Conservation (phyloP, 2,888 invertebrate species). For the Troides oblongomaculatus region DNA sequence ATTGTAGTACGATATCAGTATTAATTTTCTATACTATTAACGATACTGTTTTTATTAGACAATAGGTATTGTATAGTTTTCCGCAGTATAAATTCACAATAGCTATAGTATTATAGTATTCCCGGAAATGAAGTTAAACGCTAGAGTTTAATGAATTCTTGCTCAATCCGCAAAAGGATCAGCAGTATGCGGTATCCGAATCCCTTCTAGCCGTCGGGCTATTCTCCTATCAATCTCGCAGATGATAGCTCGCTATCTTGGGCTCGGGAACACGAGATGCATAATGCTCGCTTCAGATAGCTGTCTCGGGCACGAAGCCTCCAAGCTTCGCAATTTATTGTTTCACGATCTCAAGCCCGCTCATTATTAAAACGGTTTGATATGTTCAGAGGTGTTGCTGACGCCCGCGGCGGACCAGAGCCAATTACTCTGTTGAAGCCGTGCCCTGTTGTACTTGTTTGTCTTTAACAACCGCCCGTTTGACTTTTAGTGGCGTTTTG, state of each 20-base stretch:
- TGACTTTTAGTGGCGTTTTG: constrained; percentile 59
- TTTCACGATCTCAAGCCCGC: constrained; percentile 78
- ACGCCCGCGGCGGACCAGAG: constrained; percentile 67
- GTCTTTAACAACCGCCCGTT: constrained; percentile 64
- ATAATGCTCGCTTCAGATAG: constrained; percentile 77
- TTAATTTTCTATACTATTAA: too few species aligned
- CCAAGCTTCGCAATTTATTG: constrained; percentile 79
- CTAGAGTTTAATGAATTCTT: constrained; percentile 22
- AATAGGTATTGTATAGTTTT: not conserved
- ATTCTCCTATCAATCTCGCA: constrained; percentile 77
- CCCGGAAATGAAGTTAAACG: constrained; percentile 10
- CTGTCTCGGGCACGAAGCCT: constrained; percentile 79
- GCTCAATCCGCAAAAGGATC: constrained; percentile 45
- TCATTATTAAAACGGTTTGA: constrained; percentile 81
- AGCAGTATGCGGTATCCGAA: constrained; percentile 62
- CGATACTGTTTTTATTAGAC: not conserved
- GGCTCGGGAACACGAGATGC: constrained; percentile 65
- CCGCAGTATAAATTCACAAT: not conserved
- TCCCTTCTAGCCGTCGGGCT: constrained; percentile 69
- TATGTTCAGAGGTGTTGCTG: constrained; percentile 78
- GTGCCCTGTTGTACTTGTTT: constrained; percentile 60
- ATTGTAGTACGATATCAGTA: too few species aligned
- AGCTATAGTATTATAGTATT: not conserved
- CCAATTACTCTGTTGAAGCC: constrained; percentile 69
- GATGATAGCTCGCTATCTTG: constrained; percentile 76